phyloP scores from a whole-genome alignment of 2,113 vertebrate genomes.

The Misgurnus mizolepis region DNA sequence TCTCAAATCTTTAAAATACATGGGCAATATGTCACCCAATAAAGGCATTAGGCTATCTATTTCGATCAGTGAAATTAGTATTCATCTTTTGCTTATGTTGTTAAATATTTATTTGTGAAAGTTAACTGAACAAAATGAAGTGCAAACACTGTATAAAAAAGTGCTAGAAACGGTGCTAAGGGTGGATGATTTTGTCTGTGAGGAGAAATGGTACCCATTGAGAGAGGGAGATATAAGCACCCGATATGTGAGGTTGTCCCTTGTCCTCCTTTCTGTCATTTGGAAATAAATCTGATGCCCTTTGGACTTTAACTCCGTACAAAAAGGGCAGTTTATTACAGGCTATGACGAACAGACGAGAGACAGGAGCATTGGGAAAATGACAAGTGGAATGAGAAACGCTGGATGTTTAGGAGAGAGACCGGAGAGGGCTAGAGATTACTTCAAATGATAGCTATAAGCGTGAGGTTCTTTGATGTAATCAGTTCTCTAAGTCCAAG shows the following conservation, averaged over 20 bases:
- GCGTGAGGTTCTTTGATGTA: conserved; percentile 66
- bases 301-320: conserved; percentile 70
- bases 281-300: conserved; percentile 79
- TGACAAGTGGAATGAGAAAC: conserved; percentile 68
- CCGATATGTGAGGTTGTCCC: conserved; percentile 47
- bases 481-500: conserved; percentile 65
- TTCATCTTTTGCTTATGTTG: neutral
- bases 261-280: conserved; percentile 61
- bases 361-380: conserved; percentile 69
- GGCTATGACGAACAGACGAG: conserved; percentile 79
- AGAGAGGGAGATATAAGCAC: conserved; percentile 22
- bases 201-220: neutral
- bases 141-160: neutral
- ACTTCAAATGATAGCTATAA: conserved; percentile 73
- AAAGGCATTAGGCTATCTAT: too few relatives aligned
- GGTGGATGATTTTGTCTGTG: neutral
- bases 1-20: conserved; percentile 52
- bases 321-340: conserved; percentile 76
- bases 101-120: neutral
- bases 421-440: conserved; percentile 70
- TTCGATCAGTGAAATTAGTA: neutral
- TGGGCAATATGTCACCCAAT: conserved; percentile 36
- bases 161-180: neutral
- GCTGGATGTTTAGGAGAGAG: conserved; percentile 72
- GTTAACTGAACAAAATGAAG: neutral